Evolutionary conservation across 2,888 invertebrate genomes (phyloP).

Genomic region (Scaeva pyrastri): DNA sequence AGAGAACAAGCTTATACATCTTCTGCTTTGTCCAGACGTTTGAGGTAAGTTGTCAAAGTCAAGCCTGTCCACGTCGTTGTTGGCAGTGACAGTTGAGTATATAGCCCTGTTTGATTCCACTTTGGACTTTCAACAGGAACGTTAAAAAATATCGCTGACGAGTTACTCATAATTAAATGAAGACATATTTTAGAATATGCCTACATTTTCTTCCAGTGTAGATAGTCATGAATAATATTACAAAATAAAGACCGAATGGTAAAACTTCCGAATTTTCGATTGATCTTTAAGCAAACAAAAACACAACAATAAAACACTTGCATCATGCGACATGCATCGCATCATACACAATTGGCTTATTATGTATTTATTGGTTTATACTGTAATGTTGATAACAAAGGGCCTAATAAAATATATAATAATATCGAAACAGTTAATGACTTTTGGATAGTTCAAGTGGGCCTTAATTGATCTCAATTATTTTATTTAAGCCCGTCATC

Average conservation of each 20-base stretch:
- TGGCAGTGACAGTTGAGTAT: no score
- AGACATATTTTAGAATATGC: no score
- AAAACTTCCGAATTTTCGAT: conserved; percentile 55
- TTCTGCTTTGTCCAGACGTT: no score
- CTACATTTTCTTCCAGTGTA: not conserved
- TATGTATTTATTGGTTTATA: not conserved
- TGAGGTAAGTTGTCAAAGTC: no score
- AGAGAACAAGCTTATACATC: no score
- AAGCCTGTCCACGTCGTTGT: no score
- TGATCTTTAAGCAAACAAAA: conserved; percentile 36
- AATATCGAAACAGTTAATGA: conserved; percentile 58
- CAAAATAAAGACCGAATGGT: conserved; percentile 54
- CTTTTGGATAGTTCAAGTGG: conserved; percentile 55
- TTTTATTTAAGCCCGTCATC: conserved; percentile 14
- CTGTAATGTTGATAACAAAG: conserved; percentile 42
- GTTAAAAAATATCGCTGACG: no score
- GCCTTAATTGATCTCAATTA: conserved; percentile 45
- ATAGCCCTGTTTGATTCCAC: no score
- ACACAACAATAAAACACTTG: conserved; percentile 25
- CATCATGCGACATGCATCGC: conserved; percentile 46
- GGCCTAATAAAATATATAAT: conserved; percentile 40
- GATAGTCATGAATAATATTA: conserved; percentile 27
- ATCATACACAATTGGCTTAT: not conserved
- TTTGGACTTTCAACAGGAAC: no score
- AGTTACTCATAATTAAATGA: no score